Evolutionary conservation across 2,797 vertebrate species (phyloP).

Genomic region (Myotis pilosus): DNA sequence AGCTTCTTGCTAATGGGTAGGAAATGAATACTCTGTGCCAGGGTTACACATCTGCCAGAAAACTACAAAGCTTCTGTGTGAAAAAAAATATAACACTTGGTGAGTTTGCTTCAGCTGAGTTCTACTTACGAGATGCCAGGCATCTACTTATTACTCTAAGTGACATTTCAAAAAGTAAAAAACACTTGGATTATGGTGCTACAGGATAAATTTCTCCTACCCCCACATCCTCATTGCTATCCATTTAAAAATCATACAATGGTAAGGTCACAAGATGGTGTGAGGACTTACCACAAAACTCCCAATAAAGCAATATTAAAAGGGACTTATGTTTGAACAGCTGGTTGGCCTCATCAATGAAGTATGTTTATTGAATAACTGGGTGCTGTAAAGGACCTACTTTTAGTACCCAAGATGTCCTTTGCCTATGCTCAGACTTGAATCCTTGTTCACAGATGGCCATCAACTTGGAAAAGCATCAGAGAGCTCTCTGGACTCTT

Average conservation of each 20-base stretch:
- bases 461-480: neutral
- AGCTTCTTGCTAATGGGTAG: neutral
- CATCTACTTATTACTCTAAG: neutral
- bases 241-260: neutral
- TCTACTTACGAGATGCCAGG: neutral
- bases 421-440: neutral
- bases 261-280: neutral
- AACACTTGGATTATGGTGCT: neutral
- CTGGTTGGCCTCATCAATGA: neutral
- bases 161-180: constrained; percentile 1
- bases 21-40: neutral
- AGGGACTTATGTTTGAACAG: neutral
- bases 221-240: neutral
- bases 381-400: neutral
- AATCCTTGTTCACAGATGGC: neutral
- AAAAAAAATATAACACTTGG: neutral
- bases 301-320: neutral
- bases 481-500: neutral
- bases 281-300: neutral
- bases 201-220: neutral
- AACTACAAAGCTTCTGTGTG: neutral
- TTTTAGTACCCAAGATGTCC: neutral
- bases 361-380: neutral
- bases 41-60: neutral
- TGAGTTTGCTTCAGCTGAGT: neutral